phyloP scores from a whole-genome alignment of 1,140 invertebrate species.

The Zaprionus taronus region DNA sequence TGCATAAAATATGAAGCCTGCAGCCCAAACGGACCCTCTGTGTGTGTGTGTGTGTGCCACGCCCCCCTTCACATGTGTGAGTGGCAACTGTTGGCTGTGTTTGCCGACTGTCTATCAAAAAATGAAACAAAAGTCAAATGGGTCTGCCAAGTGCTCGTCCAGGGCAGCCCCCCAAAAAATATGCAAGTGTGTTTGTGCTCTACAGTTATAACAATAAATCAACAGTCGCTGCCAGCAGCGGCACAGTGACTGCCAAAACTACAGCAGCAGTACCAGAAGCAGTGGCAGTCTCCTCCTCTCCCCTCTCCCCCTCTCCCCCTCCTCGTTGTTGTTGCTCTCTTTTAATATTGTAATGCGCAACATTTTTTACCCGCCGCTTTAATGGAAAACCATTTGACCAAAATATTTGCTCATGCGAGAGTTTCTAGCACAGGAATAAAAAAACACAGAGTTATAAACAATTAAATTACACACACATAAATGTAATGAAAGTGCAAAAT shows the following conservation, averaged over 20 bases:
- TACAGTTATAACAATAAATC: constrained; percentile 81
- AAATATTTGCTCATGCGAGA: constrained; percentile 40
- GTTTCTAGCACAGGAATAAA: constrained; percentile 29
- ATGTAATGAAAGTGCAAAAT: constrained; percentile 17
- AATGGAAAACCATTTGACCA: constrained; percentile 70
- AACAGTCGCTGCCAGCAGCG: constrained; percentile 69
- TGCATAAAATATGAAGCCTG: constrained; percentile 77
- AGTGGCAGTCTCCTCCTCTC: not conserved
- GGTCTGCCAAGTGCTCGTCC: constrained; percentile 45
- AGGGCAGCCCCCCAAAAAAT: constrained; percentile 50
- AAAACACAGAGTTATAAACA: constrained; percentile 30
- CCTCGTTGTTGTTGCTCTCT: constrained; percentile 44
- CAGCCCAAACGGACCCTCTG: constrained; percentile 12
- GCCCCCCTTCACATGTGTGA: constrained; percentile 22
- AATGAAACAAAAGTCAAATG: constrained; percentile 76
- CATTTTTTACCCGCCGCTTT: constrained; percentile 59
- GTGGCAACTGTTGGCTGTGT: constrained; percentile 41
- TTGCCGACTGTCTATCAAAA: constrained; percentile 79
- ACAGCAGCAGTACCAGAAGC: constrained; percentile 13
- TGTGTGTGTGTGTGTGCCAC: constrained; percentile 42
- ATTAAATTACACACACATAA: constrained; percentile 41
- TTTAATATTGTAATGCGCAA: constrained; percentile 81
- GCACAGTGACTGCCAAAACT: constrained; percentile 50
- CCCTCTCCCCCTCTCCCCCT: too few species aligned
- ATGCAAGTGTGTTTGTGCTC: constrained; percentile 33